Base-by-base conservation (phyloP, 2,113 vertebrate species). In the Procapra przewalskii region DNA sequence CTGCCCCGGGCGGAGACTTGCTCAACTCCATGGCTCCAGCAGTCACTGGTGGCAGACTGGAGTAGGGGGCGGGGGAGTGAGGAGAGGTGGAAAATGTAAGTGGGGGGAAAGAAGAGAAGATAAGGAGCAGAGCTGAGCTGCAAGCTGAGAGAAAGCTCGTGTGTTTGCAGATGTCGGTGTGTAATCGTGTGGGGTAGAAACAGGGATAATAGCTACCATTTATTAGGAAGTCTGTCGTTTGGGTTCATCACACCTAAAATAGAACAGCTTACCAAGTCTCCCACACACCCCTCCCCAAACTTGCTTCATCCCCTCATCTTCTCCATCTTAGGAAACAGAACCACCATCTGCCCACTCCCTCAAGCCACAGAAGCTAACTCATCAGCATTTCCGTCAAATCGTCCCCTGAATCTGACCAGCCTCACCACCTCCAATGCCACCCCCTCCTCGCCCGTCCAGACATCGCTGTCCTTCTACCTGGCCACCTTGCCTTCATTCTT, bases 211-310 rank as follows among this genome's bases (percentile, higher is more conserved):
- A 80, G 93, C 77, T 87, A n/a, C 57, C 64, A 50, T 48, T 81
- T 88, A 94, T 81, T 85, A 88, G 71, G 43, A 93, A 91, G 80
- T 60, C 57, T 60, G 50, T 95, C 94, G 75, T 81, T 85, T 84
- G 91, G 82, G 57, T 71, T 84, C 67, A 52, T 94, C 45, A 8
- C 59, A 82, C 57, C 87, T 57, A 52, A 90, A 91, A 64, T 21
- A 97, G 87, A 75, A 54, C 31, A 62, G n/a, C 43, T 62, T 62
- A 77, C 52, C n/a, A 84, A 80, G 31, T 84, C 87, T 71, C 88
- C 83, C 50, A 84, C 91, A 75, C 87, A 40, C 9, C 57, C n/a
- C 33, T 93, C 59, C 50, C 60, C 90, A 57, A 3, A 79, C 43
- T 77, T 57, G 62, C 12, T 71, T 50, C 31, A 93, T 59, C 59